Evolutionary conservation across 2,888 invertebrate genomes (phyloP).

Genomic region (Zeuzera pyrina): DNA sequence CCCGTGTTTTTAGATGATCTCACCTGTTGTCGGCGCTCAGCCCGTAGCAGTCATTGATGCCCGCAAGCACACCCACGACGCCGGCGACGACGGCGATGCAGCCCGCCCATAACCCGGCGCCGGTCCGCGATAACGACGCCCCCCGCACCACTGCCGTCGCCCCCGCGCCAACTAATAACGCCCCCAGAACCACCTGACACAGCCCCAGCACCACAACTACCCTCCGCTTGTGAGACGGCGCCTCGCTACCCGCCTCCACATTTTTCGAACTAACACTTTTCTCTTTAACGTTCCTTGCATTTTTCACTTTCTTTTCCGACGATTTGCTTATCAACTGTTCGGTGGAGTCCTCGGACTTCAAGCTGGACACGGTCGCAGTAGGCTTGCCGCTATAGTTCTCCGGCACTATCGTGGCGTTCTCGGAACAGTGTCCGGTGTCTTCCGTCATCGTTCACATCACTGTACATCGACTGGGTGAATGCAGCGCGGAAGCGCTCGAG

Average conservation of each 20-base stretch:
- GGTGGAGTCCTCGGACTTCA: conserved; percentile 69
- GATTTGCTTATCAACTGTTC: conserved; percentile 73
- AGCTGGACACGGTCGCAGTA: conserved; percentile 59
- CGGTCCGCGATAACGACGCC: conserved; percentile 70
- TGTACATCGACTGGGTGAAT: too few species aligned
- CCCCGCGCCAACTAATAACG: conserved; percentile 76
- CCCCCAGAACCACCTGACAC: conserved; percentile 76
- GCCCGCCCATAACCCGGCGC: conserved; percentile 80
- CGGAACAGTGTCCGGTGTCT: conserved; percentile 24
- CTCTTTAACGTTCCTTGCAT: conserved; percentile 34
- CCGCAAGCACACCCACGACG: conserved; percentile 74
- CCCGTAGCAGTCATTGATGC: conserved; percentile 71
- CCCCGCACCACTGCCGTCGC: conserved; percentile 76
- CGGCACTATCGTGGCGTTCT: conserved; percentile 29
- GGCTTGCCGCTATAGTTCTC: conserved; percentile 32
- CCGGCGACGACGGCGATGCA: conserved; percentile 76
- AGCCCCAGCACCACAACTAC: conserved; percentile 71
- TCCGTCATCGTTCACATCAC: conserved; percentile 25
- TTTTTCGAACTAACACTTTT: conserved; percentile 56
- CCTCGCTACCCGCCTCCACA: conserved; percentile 51
- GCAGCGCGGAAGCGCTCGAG: conserved; percentile 7
- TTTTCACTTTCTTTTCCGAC: conserved; percentile 43
- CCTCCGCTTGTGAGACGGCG: conserved; percentile 23
- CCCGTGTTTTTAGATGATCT: conserved; percentile 23
- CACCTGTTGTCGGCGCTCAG: conserved; percentile 43